Base-by-base conservation (phyloP, 2,797 vertebrate genomes). In the Moxostoma hubbsi region DNA sequence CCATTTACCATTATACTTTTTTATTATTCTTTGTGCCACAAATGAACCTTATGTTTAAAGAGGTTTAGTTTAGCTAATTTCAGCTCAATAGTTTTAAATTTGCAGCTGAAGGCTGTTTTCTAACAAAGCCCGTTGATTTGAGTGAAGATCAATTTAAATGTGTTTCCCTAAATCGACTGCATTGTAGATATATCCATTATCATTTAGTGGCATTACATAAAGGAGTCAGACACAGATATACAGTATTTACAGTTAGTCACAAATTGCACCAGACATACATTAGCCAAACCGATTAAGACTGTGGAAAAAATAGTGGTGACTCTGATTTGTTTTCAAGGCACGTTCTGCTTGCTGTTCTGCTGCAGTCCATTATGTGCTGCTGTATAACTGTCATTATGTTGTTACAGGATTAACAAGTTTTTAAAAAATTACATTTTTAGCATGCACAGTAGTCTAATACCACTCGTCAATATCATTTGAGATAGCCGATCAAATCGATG, bases 11-110 rank as follows among this genome's bases (percentile, higher is more conserved):
- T 18, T 76, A 57, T 7, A 73, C 59, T 50, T 51, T 74, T 85
- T 58, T 43, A 54, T 75, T 76, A 79, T 67, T 71, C 15, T 70
- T 57, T 71, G 68, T 72, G 61, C 50, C 13, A 72, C 59, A 79
- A 50, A 65, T 81, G 46, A 85, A 76, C 58, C 72, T 50, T 79
- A 54, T 81, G 73, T 82, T 85, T 82, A 80, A 82, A 69, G 57
- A 76, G 73, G 80, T 74, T 24, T 24, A 69, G 79, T 83, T 77
- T 77, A 57, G 73, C 67, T 63, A 76, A 77, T 45, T 62, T 24
- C 59, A 59, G 69, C 73, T 83, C 76, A 69, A 81, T 85, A 83
- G 80, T 83, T 80, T 81, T 64, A 67, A 63, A 70, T 72, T 65
- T 57, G 68, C 53, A 3, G 53, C 62, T 15, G 65, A 69, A 51